A percentile compares a stretch with the other conserved stretches of the same genome.
Evolutionary conservation across 2,113 vertebrate species (phyloP).

Genomic region (Dasyornis broadbenti): DNA sequence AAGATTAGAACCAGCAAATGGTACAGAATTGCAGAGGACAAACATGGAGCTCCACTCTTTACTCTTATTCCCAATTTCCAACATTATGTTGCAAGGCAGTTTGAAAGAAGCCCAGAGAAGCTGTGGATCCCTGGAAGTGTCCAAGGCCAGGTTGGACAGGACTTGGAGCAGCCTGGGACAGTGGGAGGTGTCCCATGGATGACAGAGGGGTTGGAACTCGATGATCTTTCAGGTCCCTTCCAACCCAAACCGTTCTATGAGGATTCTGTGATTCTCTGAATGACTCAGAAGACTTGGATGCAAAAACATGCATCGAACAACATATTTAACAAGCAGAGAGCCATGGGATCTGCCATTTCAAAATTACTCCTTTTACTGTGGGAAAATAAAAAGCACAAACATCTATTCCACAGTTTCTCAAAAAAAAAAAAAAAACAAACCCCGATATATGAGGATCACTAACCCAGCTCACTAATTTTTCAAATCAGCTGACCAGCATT

Average conservation of each 20-base stretch:
- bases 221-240: no score
- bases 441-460: not conserved
- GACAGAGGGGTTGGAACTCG: no score
- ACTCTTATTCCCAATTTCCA: not conserved
- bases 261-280: not conserved
- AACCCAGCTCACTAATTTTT: not conserved
- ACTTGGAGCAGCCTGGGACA: accelerated
- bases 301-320: not conserved
- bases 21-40: not conserved
- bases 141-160: accelerated
- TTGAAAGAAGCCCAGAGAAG: not conserved
- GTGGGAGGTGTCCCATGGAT: not conserved
- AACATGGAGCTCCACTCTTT: not conserved
- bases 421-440: not conserved
- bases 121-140: not conserved
- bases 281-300: not conserved
- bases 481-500: not conserved
- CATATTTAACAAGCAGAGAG: not conserved
- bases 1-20: not conserved
- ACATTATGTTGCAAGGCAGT: not conserved
- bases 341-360: not conserved
- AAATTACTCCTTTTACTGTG: not conserved
- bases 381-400: not conserved
- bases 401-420: not conserved
- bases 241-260: not conserved